Evolutionary conservation across 2,113 vertebrate genomes (phyloP).

Genomic region (Pao palembangensis): DNA sequence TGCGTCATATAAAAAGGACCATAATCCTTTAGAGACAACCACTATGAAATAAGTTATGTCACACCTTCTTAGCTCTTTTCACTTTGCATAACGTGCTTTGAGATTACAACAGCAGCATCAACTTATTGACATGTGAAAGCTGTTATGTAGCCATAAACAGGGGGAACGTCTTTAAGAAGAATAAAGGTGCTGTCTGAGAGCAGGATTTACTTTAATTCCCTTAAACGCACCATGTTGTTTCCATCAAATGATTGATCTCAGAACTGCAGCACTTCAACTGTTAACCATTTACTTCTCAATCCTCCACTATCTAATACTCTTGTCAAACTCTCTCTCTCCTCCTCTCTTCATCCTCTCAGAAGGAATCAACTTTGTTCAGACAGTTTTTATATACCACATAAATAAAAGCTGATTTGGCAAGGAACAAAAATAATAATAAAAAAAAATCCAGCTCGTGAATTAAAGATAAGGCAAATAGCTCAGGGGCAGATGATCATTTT

Average conservation of each 20-base stretch:
- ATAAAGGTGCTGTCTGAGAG: background rate
- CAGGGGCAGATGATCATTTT: slow-evolving; percentile 44
- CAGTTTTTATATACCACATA: slow-evolving; percentile 48
- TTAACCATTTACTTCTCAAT: slow-evolving; percentile 27
- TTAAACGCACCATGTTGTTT: background rate
- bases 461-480: slow-evolving; percentile 41
- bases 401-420: slow-evolving; percentile 42
- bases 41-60: slow-evolving; percentile 23
- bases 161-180: background rate
- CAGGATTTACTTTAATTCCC: background rate
- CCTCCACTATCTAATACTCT: slow-evolving; percentile 8
- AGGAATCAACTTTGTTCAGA: slow-evolving; percentile 44
- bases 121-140: background rate
- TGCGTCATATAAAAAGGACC: slow-evolving; percentile 33
- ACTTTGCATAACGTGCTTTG: slow-evolving; percentile 6
- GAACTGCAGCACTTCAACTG: slow-evolving; percentile 17
- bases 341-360: background rate
- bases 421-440: slow-evolving; percentile 18
- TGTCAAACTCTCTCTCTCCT: slow-evolving; percentile 2
- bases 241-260: background rate
- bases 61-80: slow-evolving; percentile 4
- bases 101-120: background rate
- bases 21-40: slow-evolving; percentile 24
- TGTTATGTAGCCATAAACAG: background rate
- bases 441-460: slow-evolving; percentile 41